Conservation (phyloP, 2,797 vertebrate genomes). For the Cirrhinus mrigala region DNA sequence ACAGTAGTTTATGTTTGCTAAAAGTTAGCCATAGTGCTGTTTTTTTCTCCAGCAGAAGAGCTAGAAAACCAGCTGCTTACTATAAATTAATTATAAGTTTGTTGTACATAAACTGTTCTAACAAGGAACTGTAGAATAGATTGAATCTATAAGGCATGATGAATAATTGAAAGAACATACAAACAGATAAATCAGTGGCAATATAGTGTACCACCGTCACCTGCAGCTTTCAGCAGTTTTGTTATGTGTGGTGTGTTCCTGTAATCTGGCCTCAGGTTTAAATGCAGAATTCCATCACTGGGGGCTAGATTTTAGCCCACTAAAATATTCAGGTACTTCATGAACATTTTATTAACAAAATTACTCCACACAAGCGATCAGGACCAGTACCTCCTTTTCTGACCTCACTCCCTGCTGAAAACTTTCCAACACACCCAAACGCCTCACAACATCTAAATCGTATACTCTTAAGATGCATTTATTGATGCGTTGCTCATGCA, state of each 20-base stretch:
- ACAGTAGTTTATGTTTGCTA: background rate
- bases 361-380: background rate
- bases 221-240: constrained; percentile 26
- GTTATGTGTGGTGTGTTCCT: constrained; percentile 15
- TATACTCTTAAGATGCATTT: background rate
- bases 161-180: background rate
- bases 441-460: background rate
- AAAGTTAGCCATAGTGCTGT: background rate
- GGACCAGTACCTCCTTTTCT: background rate
- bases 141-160: background rate
- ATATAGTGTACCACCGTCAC: background rate
- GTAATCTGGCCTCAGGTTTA: constrained; percentile 26
- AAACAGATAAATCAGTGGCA: background rate
- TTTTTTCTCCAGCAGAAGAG: background rate
- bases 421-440: background rate
- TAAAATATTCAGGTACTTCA: constrained; percentile 7
- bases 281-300: constrained; percentile 26
- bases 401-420: background rate
- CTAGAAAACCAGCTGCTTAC: background rate
- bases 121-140: background rate
- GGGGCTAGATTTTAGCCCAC: constrained; percentile 21
- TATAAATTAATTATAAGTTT: background rate
- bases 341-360: constrained; percentile 22
- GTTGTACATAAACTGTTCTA: background rate
- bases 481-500: background rate